Conservation (phyloP, 2,797 vertebrate species). For the Poeciliopsis turneri region DNA sequence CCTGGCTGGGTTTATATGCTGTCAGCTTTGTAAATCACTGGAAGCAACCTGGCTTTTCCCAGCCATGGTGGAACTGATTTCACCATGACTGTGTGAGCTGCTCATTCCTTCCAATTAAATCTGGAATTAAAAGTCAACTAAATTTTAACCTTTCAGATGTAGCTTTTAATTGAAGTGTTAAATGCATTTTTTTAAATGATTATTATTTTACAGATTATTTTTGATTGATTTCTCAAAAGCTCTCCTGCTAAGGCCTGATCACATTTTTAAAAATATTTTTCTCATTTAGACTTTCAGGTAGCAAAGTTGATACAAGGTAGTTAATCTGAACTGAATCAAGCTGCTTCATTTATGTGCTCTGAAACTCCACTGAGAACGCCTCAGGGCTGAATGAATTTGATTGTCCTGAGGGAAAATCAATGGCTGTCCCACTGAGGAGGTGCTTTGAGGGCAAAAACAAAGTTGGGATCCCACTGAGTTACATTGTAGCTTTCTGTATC, state of each 20-base stretch:
- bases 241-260: neutral
- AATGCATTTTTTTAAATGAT: neutral
- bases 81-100: neutral
- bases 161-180: neutral
- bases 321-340: neutral
- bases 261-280: neutral
- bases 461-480: conserved; percentile 28
- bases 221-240: neutral
- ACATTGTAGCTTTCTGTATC: conserved; percentile 27
- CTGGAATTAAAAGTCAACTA: neutral
- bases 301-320: neutral
- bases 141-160: neutral
- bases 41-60: neutral
- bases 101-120: neutral
- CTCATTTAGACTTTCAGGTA: neutral
- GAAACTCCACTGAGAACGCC: conserved; percentile 13
- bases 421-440: conserved; percentile 40
- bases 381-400: conserved; percentile 38
- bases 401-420: conserved; percentile 47
- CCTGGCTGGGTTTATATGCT: neutral
- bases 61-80: neutral
- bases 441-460: conserved; percentile 50
- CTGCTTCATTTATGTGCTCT: neutral
- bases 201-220: neutral
- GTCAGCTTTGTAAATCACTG: conserved; percentile 1